Conservation (phyloP, 2,888 invertebrate genomes). For the Acrobasis repandana region DNA sequence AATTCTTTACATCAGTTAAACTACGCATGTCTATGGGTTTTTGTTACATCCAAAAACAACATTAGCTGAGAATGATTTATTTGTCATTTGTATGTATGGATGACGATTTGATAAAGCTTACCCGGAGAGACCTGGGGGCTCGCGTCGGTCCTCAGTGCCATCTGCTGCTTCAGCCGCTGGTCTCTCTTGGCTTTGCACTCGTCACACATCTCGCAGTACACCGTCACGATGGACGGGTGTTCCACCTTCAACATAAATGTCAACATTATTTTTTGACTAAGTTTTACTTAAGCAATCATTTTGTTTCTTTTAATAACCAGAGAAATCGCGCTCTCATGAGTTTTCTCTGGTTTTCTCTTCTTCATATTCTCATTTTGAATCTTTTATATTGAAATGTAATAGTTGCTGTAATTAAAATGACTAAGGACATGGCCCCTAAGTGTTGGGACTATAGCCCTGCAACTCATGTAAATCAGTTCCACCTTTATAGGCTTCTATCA, state of each 20-base stretch:
- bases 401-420: too few species aligned
- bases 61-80: background rate
- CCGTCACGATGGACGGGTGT: constrained; percentile 47
- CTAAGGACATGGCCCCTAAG: too few species aligned
- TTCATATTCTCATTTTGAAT: too few species aligned
- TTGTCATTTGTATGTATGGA: background rate
- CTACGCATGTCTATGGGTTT: too few species aligned
- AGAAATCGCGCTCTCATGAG: too few species aligned
- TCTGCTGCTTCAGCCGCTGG: constrained; percentile 34
- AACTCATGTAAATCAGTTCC: too few species aligned
- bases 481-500: too few species aligned
- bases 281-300: background rate
- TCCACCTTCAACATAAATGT: constrained; percentile 27
- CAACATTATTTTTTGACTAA: background rate
- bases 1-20: too few species aligned
- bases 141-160: background rate
- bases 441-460: too few species aligned
- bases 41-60: too few species aligned
- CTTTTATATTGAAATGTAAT: too few species aligned
- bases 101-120: background rate
- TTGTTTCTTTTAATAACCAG: background rate
- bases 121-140: background rate
- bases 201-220: constrained; percentile 69
- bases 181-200: constrained; percentile 57
- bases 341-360: too few species aligned